Evolutionary conservation across 2,888 invertebrate genomes (phyloP).

Genomic region (Idaea biselata): DNA sequence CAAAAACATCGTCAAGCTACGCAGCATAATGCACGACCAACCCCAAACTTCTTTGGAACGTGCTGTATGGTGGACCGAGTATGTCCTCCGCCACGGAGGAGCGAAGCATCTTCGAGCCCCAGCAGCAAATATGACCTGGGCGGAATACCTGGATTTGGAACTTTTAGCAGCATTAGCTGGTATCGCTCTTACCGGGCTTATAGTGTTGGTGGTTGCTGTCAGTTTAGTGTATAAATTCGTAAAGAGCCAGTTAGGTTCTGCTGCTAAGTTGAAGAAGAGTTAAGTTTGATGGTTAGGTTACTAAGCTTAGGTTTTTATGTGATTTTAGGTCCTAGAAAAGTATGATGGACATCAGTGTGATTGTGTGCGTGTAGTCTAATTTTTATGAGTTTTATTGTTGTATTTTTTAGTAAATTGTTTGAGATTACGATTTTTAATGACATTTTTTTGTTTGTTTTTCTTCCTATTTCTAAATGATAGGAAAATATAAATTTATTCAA

Average conservation of each 20-base stretch:
- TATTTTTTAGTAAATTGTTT: no score
- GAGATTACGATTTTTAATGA: no score
- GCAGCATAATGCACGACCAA: slow-evolving; percentile 48
- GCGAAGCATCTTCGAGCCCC: slow-evolving; percentile 59
- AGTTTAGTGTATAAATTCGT: not conserved
- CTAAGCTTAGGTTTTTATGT: not conserved
- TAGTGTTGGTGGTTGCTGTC: not conserved
- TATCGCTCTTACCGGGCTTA: not conserved
- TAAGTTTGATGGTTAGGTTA: not conserved
- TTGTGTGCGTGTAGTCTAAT: no score
- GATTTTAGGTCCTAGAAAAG: no score
- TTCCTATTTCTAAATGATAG: no score
- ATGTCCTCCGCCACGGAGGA: slow-evolving; percentile 62
- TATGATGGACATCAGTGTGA: no score
- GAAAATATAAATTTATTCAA: no score
- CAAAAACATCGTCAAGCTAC: slow-evolving; percentile 34
- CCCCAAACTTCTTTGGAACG: slow-evolving; percentile 54
- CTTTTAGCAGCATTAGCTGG: slow-evolving; percentile 16
- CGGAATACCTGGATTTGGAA: slow-evolving; percentile 42
- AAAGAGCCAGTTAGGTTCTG: not conserved
- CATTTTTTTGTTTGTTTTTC: no score
- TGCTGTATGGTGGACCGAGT: slow-evolving; percentile 71
- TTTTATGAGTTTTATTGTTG: no score
- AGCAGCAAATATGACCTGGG: slow-evolving; percentile 40
- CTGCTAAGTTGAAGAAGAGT: not conserved